Conservation (phyloP, 1,140 invertebrate species). For the Rhopalosiphum padi region DNA sequence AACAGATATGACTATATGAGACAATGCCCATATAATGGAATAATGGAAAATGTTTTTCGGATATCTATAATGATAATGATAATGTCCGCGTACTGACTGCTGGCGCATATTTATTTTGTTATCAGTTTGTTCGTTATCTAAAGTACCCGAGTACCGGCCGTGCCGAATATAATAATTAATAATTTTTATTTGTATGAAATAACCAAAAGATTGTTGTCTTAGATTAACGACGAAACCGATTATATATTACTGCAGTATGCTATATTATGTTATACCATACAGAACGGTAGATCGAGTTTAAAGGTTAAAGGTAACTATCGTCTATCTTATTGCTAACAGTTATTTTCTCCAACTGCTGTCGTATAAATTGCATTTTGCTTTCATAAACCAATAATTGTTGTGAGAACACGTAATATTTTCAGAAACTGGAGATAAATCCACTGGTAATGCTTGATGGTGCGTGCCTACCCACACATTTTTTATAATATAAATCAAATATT, state of each 20-base stretch:
- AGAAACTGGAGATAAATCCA: background rate
- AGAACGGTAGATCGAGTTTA: background rate
- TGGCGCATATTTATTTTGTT: background rate
- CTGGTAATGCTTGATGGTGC: background rate
- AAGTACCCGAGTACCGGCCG: background rate
- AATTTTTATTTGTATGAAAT: background rate
- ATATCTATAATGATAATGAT: too few species aligned
- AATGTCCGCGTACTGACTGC: background rate
- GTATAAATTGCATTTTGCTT: background rate
- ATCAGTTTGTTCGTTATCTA: background rate
- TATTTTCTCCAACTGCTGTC: background rate
- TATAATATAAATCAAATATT: background rate
- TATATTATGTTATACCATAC: background rate
- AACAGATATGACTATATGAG: background rate
- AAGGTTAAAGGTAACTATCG: background rate
- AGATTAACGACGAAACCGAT: background rate
- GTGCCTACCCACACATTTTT: background rate
- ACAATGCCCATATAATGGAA: background rate
- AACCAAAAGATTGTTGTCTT: background rate
- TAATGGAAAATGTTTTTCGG: background rate
- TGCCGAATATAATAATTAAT: background rate
- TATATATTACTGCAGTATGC: background rate
- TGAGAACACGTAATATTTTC: background rate
- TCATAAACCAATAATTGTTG: background rate
- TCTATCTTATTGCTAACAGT: background rate